Base-by-base conservation (phyloP, 2,888 invertebrate genomes). In the Epinotia nisella region DNA sequence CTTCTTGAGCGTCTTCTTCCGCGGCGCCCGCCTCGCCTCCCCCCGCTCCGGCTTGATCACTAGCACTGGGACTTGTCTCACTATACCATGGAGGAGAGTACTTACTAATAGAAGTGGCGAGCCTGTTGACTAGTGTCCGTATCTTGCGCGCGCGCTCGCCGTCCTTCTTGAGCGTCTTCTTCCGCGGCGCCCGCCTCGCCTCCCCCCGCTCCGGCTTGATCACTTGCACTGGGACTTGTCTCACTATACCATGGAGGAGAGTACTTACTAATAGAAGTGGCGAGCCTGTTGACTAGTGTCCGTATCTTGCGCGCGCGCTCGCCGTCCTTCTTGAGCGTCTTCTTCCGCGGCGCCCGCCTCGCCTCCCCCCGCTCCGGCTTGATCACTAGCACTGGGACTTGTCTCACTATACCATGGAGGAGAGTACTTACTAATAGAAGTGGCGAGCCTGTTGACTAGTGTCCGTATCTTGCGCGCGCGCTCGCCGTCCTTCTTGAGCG, bases 21-120 rank as follows among this genome's bases (percentile, higher is more conserved):
- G 71, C 74, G 5, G 58, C 60, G 3, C 74, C 45, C 21, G 61
- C 65, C 10, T 65, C 0, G 74, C 51, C 13, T 72, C 67, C 56
- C 70, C 75, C 7, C 60, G 61, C 5, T 74, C 35, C 51, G 56
- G 58, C 9, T 67, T 64, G n/a, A 70, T 2, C 19, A 35, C 70
- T 0, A 13, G 17, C 4, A 62, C 29, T 29, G 61, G n/a, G 3
- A 11, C 11, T 15, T 60, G 19, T 2, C 39, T 55, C 15, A 7
- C 51, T 49, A 7, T 11, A 51, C 60, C 3, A 5, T 1, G 21
- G 21, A 24, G 21, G 21, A 24, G 1, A 24, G 21, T 24, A 83
- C 86, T 84, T 66, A 87, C 87, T 85, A 0, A 88, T 83, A 9
- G 85, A 81, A 9, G 80, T 84, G 3, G 86, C 81, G 2, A 87